These are phyloP conservation scores for Tiliacea citrago DNA, from an alignment of 2,888 invertebrate species.

Conservation along the genomic window DNA sequence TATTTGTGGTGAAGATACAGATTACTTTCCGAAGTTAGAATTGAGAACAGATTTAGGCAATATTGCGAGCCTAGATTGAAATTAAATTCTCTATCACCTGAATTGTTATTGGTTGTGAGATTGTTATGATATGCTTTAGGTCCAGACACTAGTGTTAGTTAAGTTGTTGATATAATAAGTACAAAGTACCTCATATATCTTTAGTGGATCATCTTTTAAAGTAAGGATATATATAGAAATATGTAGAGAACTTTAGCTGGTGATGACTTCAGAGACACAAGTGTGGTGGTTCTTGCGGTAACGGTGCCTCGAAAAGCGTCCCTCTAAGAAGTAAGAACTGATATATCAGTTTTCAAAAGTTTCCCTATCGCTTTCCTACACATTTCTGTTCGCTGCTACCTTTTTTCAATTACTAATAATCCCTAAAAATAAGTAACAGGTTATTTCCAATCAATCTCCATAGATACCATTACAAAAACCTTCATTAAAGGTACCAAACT, in stretches of 20 bases:
- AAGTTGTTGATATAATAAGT: background rate
- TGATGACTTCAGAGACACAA: background rate
- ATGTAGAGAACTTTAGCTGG: too few species aligned
- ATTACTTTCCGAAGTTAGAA: background rate
- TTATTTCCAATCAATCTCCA: background rate
- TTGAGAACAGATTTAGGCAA: background rate
- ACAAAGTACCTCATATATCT: background rate
- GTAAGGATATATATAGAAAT: slow-evolving; percentile 8
- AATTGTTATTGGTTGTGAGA: background rate
- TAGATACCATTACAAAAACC: background rate
- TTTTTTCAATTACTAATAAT: background rate
- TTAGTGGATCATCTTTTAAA: background rate
- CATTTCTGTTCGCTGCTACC: background rate
- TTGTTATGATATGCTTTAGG: background rate
- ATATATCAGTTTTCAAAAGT: background rate
- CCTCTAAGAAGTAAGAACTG: background rate
- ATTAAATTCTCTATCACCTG: background rate
- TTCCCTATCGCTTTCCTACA: background rate
- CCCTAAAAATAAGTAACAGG: background rate
- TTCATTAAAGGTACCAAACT: slow-evolving; percentile 23
- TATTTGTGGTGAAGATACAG: background rate
- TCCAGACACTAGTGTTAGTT: background rate
- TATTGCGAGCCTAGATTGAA: background rate
- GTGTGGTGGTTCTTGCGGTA: background rate
- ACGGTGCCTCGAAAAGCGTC: background rate